Percentiles rank a stretch among this genome's conserved stretches.
phyloP scores from a whole-genome alignment of 2,888 invertebrate genomes.

The Chloromyia formosa region DNA sequence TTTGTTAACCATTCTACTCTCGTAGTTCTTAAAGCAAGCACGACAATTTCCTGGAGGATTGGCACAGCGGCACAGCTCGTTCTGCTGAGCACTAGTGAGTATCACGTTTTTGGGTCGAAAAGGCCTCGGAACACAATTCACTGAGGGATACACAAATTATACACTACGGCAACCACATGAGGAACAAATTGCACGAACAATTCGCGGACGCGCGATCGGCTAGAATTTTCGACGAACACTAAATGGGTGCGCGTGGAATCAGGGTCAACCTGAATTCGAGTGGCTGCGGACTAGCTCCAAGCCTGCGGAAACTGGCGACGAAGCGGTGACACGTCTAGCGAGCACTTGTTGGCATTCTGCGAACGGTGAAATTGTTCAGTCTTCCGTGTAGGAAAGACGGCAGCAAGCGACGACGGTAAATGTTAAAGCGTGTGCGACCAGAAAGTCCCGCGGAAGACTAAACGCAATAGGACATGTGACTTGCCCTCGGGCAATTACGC shows the following conservation, averaged over 20 bases:
- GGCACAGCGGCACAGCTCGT: neutral
- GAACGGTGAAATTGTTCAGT: conserved; percentile 12
- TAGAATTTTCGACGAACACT: conserved; percentile 4
- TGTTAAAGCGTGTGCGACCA: too few relatives aligned
- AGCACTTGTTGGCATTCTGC: conserved; percentile 39
- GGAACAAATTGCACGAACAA: conserved; percentile 15
- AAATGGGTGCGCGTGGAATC: conserved; percentile 6
- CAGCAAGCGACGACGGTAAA: neutral
- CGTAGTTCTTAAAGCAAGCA: neutral
- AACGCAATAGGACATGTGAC: too few relatives aligned
- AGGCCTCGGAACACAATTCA: neutral
- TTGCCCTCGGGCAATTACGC: neutral
- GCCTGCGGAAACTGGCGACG: neutral
- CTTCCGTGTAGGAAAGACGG: neutral
- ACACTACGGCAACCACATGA: conserved; percentile 16
- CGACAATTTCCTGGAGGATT: neutral
- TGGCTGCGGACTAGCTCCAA: neutral
- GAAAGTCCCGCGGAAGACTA: too few relatives aligned
- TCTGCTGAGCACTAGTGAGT: neutral
- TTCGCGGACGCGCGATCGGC: neutral
- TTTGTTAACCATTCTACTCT: conserved; percentile 41
- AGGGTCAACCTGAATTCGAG: conserved; percentile 35
- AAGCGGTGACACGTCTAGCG: conserved; percentile 30
- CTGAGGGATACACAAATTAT: neutral
- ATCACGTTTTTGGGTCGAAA: neutral